These are phyloP conservation scores for Chaetophractus vellerosus DNA, from an alignment of 2,797 vertebrate genomes.

Conservation along the genomic window DNA sequence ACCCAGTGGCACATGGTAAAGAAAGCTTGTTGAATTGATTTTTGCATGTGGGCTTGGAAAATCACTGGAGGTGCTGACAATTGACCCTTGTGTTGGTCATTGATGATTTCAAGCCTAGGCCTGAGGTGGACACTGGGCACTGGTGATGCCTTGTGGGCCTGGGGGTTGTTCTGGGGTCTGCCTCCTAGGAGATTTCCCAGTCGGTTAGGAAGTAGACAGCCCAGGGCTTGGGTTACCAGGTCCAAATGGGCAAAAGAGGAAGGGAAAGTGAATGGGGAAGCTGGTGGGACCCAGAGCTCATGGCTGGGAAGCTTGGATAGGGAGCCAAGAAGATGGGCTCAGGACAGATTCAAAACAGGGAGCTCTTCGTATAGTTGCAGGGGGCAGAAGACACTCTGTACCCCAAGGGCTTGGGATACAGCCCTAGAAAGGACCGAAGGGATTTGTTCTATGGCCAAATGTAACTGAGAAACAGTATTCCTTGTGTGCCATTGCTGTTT, in stretches of 20 bases:
- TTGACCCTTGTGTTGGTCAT: neutral
- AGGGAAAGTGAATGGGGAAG: neutral
- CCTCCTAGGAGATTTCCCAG: neutral
- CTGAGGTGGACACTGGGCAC: neutral
- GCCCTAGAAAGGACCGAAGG: slow-evolving; percentile 51
- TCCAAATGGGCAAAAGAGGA: neutral
- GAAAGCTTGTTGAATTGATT: neutral
- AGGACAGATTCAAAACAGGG: neutral
- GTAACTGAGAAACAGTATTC: slow-evolving; percentile 38
- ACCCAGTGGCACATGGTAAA: neutral
- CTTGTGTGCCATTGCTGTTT: slow-evolving; percentile 48
- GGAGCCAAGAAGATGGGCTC: neutral
- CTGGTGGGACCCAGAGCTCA: neutral
- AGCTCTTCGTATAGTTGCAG: neutral
- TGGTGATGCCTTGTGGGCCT: neutral
- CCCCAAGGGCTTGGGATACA: neutral
- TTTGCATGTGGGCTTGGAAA: neutral
- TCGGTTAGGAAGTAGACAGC: neutral
- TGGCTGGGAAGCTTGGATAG: neutral
- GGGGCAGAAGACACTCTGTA: neutral
- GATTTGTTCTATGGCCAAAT: slow-evolving; percentile 48
- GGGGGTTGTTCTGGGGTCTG: neutral
- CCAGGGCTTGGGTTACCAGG: neutral
- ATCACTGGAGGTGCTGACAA: neutral
- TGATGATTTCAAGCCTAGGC: slow-evolving; percentile 21